phyloP scores from a whole-genome alignment of 2,888 invertebrate species.

The Plebejus argus region DNA sequence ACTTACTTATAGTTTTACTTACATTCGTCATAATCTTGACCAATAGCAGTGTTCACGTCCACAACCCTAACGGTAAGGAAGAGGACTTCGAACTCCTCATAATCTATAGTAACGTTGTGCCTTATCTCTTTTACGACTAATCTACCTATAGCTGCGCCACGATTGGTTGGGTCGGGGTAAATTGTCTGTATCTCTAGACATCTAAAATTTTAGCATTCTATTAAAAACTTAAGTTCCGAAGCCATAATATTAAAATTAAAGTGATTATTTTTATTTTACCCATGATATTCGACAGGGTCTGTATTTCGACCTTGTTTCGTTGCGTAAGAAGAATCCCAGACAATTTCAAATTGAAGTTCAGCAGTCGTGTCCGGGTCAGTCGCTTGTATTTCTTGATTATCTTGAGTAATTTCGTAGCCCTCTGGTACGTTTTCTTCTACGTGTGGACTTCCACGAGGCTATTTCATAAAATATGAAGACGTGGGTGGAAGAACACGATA shows the following conservation, averaged over 20 bases:
- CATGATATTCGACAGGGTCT: slow-evolving; percentile 52
- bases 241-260: not conserved
- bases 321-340: slow-evolving; percentile 81
- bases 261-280: slow-evolving; percentile 50
- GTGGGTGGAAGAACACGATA: no score
- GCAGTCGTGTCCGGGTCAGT: slow-evolving; percentile 83
- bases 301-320: slow-evolving; percentile 78
- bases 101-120: slow-evolving; percentile 75
- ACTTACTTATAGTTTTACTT: slow-evolving; percentile 46
- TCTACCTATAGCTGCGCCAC: slow-evolving; percentile 60
- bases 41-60: slow-evolving; percentile 74
- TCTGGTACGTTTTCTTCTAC: slow-evolving; percentile 79
- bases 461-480: not conserved
- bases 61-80: slow-evolving; percentile 75
- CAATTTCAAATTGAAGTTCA: slow-evolving; percentile 77
- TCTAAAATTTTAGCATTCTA: slow-evolving; percentile 48
- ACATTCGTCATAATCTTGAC: slow-evolving; percentile 75
- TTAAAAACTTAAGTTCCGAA: not conserved
- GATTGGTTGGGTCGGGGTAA: slow-evolving; percentile 52
- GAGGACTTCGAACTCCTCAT: slow-evolving; percentile 81
- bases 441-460: slow-evolving; percentile 72
- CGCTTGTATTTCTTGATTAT: slow-evolving; percentile 70
- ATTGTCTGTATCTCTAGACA: slow-evolving; percentile 68
- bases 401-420: slow-evolving; percentile 60
- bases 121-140: slow-evolving; percentile 64